Conservation (phyloP, 1,140 invertebrate species). For the Trachymyrmex septentrionalis region DNA sequence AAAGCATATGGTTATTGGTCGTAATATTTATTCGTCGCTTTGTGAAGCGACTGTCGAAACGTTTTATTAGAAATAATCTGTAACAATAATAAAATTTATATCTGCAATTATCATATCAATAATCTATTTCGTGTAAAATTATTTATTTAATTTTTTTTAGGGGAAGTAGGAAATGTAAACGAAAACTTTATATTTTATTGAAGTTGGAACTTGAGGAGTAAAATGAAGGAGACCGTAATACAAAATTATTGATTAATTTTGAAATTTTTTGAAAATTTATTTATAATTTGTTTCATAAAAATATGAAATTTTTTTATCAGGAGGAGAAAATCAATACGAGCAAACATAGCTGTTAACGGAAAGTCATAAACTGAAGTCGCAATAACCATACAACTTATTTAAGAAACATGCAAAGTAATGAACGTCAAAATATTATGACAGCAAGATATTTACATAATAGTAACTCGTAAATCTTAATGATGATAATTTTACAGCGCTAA, state of each 20-base stretch:
- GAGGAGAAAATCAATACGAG: constrained; percentile 3
- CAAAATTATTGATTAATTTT: neutral
- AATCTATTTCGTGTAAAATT: neutral
- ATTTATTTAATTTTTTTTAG: neutral
- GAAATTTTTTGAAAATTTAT: neutral
- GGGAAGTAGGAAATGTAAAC: neutral
- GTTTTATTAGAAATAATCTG: neutral
- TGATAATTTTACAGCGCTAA: neutral
- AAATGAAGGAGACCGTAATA: neutral
- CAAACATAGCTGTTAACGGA: neutral
- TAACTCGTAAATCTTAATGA: constrained; percentile 11
- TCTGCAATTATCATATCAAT: neutral
- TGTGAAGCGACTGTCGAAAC: neutral
- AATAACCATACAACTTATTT: constrained; percentile 17
- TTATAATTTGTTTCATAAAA: neutral
- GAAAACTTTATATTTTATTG: neutral
- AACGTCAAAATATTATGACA: constrained; percentile 17
- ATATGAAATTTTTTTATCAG: neutral
- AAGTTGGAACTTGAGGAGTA: neutral
- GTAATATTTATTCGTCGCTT: constrained; percentile 27
- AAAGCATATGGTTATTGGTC: constrained; percentile 48
- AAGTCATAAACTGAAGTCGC: constrained; percentile 16
- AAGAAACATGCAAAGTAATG: neutral
- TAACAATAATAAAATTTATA: neutral
- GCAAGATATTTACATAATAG: constrained; percentile 18